Evolutionary conservation across 1,140 invertebrate species (phyloP).

Genomic region (Zophobas morio): DNA sequence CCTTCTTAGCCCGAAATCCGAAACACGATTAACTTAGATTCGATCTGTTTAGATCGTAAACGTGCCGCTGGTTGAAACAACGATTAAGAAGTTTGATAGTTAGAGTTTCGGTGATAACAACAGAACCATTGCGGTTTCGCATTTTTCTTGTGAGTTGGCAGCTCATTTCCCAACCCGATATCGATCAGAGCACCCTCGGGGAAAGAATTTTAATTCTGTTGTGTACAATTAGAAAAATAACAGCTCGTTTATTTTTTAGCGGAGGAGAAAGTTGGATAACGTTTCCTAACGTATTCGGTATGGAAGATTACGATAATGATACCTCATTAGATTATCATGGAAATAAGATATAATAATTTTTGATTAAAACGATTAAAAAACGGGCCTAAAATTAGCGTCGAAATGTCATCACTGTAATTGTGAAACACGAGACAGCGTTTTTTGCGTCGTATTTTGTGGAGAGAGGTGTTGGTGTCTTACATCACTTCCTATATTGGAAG

Average conservation of each 20-base stretch:
- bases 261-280: conserved; percentile 11
- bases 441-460: no score
- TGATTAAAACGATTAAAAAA: no score
- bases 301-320: no score
- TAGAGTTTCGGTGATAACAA: not conserved
- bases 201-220: conserved; percentile 2
- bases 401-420: no score
- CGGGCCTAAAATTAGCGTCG: no score
- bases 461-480: no score
- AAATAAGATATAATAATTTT: no score
- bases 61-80: not conserved
- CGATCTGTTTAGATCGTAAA: not conserved
- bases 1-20: no score
- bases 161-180: conserved; percentile 3
- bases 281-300: not conserved
- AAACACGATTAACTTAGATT: not conserved
- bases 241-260: not conserved
- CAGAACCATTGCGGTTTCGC: conserved; percentile 2
- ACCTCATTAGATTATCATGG: no score
- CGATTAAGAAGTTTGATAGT: conserved; percentile 1
- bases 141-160: conserved; percentile 8
- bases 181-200: conserved; percentile 1
- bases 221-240: not conserved
- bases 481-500: no score
- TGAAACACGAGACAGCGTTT: no score